Conservation (phyloP, 2,797 vertebrate genomes). For the Pelochelys cantorii region DNA sequence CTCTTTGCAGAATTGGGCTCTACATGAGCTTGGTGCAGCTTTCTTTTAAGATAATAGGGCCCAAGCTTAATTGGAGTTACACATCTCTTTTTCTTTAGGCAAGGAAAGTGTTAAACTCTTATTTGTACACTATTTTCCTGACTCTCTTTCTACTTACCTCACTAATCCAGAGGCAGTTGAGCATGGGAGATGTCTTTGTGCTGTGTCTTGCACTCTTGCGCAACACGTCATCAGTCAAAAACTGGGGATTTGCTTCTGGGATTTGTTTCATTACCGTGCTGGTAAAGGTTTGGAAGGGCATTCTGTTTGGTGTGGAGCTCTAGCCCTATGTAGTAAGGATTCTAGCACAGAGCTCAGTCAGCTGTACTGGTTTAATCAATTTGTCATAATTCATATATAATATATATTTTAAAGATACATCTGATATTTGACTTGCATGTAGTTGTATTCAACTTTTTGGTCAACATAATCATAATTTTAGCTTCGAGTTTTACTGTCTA, state of each 20-base stretch:
- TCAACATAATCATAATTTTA: constrained; percentile 49
- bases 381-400: background rate
- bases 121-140: constrained; percentile 71
- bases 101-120: constrained; percentile 74
- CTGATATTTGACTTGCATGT: constrained; percentile 40
- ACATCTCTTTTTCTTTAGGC: constrained; percentile 28
- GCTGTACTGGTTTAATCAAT: constrained; percentile 64
- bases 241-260: constrained; percentile 76
- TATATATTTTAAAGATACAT: constrained; percentile 15
- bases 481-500: constrained; percentile 40
- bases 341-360: constrained; percentile 55
- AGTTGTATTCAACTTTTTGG: constrained; percentile 55
- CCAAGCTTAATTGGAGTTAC: constrained; percentile 56
- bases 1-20: background rate
- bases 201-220: constrained; percentile 62
- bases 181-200: constrained; percentile 76
- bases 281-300: constrained; percentile 77
- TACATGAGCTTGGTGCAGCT: constrained; percentile 20
- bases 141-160: constrained; percentile 77
- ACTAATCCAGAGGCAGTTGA: constrained; percentile 75
- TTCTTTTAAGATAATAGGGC: constrained; percentile 54
- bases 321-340: constrained; percentile 66
- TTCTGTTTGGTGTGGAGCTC: constrained; percentile 69
- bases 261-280: constrained; percentile 73
- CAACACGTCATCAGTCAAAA: constrained; percentile 76